phyloP scores from a whole-genome alignment of 2,888 invertebrate species.

The Dinocampus coccinellae region DNA sequence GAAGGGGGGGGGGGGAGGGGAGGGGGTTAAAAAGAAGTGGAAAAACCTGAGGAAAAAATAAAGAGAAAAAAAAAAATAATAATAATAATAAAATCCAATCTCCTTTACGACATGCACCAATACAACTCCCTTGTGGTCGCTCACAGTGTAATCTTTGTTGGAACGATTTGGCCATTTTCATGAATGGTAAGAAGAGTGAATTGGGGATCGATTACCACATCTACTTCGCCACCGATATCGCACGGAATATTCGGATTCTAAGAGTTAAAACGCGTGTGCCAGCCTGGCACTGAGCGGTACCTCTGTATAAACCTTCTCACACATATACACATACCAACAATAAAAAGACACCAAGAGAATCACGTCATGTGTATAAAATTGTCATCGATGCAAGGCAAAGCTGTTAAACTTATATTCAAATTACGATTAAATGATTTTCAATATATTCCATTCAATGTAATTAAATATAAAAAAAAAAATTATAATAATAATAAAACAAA shows the following conservation, averaged over 20 bases:
- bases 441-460: neutral
- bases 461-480: neutral
- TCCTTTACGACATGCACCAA: slow-evolving; percentile 31
- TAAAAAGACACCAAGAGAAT: neutral
- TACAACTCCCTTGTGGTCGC: slow-evolving; percentile 16
- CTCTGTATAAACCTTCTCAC: neutral
- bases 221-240: slow-evolving; percentile 42
- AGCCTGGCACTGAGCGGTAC: slow-evolving; percentile 34
- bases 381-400: neutral
- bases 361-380: slow-evolving; percentile 11
- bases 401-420: neutral
- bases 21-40: neutral
- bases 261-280: slow-evolving; percentile 19
- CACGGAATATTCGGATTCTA: slow-evolving; percentile 38
- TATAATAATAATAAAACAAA: neutral
- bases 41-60: neutral
- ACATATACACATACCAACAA: neutral
- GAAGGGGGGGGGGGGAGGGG: too few species aligned
- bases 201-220: slow-evolving; percentile 37
- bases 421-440: neutral
- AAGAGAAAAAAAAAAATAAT: neutral
- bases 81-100: too few species aligned
- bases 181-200: slow-evolving; percentile 35
- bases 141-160: slow-evolving; percentile 33
- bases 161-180: slow-evolving; percentile 36